Conservation (phyloP, 2,113 vertebrate genomes). For the Myrmecophaga tridactyla region DNA sequence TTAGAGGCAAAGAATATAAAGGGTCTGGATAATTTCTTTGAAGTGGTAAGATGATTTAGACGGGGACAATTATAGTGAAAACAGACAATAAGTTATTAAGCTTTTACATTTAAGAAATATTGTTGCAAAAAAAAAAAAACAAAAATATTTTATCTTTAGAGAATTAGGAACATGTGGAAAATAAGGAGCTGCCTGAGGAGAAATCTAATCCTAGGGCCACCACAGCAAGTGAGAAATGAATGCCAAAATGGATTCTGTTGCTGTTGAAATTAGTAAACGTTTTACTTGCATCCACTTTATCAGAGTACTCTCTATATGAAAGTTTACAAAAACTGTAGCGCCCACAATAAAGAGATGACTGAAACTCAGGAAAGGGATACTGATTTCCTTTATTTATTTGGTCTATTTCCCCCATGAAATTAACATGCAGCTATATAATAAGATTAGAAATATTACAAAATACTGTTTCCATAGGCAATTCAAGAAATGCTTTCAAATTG, state of each 20-base stretch:
- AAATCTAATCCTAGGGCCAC: not conserved
- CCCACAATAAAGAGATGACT: not conserved
- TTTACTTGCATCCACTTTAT: not conserved
- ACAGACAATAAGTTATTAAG: not conserved
- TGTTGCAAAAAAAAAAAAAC: not conserved
- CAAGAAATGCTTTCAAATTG: not conserved
- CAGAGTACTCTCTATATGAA: not conserved
- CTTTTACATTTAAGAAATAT: not conserved
- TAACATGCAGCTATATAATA: not conserved
- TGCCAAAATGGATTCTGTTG: not conserved
- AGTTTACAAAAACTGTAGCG: not conserved
- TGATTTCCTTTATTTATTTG: not conserved
- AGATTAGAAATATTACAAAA: not conserved
- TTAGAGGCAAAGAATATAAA: not conserved
- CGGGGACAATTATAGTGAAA: not conserved
- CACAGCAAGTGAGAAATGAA: not conserved
- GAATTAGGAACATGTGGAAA: not conserved
- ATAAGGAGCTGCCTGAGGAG: not conserved
- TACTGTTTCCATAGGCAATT: not conserved
- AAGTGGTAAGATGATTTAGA: not conserved
- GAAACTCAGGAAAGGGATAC: not conserved
- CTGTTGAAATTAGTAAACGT: not conserved
- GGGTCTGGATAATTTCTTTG: not conserved
- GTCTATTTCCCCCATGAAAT: not conserved
- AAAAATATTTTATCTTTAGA: not conserved